Base-by-base conservation (phyloP, 1,140 invertebrate genomes). In the Aphidius ervi region DNA sequence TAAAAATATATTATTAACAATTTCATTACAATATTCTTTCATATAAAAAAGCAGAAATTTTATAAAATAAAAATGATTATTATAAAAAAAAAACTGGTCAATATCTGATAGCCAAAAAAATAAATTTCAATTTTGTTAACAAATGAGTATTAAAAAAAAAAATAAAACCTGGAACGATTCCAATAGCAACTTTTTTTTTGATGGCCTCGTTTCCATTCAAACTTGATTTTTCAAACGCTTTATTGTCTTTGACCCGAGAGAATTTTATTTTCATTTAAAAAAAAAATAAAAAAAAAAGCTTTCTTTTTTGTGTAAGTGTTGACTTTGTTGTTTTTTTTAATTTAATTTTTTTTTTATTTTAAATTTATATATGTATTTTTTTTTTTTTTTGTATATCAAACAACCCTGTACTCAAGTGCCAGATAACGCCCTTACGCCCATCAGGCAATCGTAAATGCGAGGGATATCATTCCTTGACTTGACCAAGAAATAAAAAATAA, bases 401-500 rank as follows among this genome's bases (percentile, higher is more conserved):
- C 52, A 54, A 54, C 6, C 52, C 52, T 31, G 23, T 31, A 16
- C 39, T 54, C 40, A 40, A 54, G 39, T 16, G 39, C 52, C 42
- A n/a, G 52, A 54, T 54, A 54, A 54, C n/a, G 37, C 52, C 10
- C 52, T 20, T 16, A 54, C 52, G n/a, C 52, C 52, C 40, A 7
- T 5, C 49, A 9, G 8, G 39, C 39, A 42, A 54, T 54, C 52
- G 52, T 54, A 54, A 54, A 54, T 40, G 52, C 41, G 7, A 54
- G 23, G 6, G 39, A 54, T 54, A 54, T 54, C 52, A 40, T 10
- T 43, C 42, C n/a, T 54, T 41, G 39, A 6, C 10, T 39, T 9
- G 39, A 10, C 6, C 7, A 37, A 53, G 41, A 53, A 23, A 53
- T 5, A 53, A 39, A 53, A 42, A 31, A 31, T 16, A 49, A 49